Evolutionary conservation across 2,113 vertebrate species (phyloP).

Genomic region (Calyptommatus sinebrachiatus): DNA sequence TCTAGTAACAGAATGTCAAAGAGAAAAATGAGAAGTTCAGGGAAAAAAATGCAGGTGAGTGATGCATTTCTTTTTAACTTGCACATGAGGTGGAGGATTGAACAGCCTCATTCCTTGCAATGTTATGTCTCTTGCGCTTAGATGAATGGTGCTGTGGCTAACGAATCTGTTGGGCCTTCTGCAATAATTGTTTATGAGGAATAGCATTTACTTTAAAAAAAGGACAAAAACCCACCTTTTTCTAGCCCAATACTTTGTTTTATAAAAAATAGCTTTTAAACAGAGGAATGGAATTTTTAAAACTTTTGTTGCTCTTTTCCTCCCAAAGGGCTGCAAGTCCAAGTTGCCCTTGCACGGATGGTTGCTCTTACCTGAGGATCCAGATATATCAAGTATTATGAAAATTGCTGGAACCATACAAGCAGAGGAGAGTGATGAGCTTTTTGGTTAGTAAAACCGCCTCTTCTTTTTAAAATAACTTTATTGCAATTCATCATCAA

Average conservation of each 20-base stretch:
- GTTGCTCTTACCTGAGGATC: constrained; percentile 32
- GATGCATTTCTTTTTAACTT: fast-evolving
- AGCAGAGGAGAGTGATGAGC: constrained; percentile 61
- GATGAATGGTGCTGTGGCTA: background rate
- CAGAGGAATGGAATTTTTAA: background rate
- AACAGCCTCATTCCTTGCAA: fast-evolving
- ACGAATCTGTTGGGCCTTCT: background rate
- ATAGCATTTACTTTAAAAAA: background rate
- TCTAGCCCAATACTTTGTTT: background rate
- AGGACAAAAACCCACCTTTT: background rate
- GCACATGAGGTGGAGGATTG: fast-evolving
- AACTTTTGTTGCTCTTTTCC: background rate
- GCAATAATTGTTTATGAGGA: background rate
- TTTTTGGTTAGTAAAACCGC: constrained; percentile 68
- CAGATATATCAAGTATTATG: constrained; percentile 59
- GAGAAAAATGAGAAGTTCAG: background rate
- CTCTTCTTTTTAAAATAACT: too few relatives aligned
- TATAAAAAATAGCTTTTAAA: background rate
- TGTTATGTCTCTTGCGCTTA: background rate
- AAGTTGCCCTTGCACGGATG: fast-evolving
- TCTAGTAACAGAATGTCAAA: constrained; percentile 2
- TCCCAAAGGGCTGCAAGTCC: constrained; percentile 39
- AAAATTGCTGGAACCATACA: constrained; percentile 47
- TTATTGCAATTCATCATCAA: too few relatives aligned
- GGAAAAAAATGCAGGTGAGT: background rate